phyloP scores from a whole-genome alignment of 2,888 invertebrate genomes.

The Opisthograptis luteolata region DNA sequence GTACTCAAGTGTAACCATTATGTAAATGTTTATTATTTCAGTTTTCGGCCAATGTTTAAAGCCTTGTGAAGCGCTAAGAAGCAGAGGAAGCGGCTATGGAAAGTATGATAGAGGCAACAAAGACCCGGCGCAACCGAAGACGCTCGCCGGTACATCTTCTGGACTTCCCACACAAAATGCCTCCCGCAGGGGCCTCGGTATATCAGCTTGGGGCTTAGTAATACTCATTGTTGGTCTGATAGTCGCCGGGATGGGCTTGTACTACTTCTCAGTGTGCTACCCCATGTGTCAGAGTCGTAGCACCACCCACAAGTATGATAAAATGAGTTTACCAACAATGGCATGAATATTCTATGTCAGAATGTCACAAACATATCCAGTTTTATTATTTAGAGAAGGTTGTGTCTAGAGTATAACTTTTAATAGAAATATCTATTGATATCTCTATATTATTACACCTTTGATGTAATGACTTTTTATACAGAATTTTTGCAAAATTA shows the following conservation, averaged over 20 bases:
- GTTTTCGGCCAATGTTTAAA: slow-evolving; percentile 54
- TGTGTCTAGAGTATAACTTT: slow-evolving; percentile 24
- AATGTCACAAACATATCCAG: slow-evolving; percentile 44
- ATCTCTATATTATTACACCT: neutral
- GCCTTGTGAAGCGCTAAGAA: slow-evolving; percentile 50
- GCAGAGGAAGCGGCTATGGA: slow-evolving; percentile 38
- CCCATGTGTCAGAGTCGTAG: slow-evolving; percentile 80
- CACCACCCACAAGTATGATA: slow-evolving; percentile 82
- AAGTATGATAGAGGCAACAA: slow-evolving; percentile 42
- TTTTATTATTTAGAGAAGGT: slow-evolving; percentile 18
- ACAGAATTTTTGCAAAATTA: neutral
- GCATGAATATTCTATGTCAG: slow-evolving; percentile 43
- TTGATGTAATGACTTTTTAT: neutral
- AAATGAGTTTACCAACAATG: slow-evolving; percentile 78
- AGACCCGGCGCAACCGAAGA: slow-evolving; percentile 46
- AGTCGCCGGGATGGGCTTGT: slow-evolving; percentile 79
- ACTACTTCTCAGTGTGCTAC: slow-evolving; percentile 87
- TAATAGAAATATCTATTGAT: slow-evolving; percentile 2
- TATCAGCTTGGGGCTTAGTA: slow-evolving; percentile 88
- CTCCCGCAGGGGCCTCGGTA: slow-evolving; percentile 69
- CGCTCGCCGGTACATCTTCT: slow-evolving; percentile 50
- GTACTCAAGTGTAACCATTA: neutral
- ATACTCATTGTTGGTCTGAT: slow-evolving; percentile 79
- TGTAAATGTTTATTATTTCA: slow-evolving; percentile 44
- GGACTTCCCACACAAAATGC: slow-evolving; percentile 55